Evolutionary conservation across 2,797 vertebrate genomes (phyloP), one percentile per base, ranked within the genome.

Genomic region (Hypotaenidia philippensis): DNA sequence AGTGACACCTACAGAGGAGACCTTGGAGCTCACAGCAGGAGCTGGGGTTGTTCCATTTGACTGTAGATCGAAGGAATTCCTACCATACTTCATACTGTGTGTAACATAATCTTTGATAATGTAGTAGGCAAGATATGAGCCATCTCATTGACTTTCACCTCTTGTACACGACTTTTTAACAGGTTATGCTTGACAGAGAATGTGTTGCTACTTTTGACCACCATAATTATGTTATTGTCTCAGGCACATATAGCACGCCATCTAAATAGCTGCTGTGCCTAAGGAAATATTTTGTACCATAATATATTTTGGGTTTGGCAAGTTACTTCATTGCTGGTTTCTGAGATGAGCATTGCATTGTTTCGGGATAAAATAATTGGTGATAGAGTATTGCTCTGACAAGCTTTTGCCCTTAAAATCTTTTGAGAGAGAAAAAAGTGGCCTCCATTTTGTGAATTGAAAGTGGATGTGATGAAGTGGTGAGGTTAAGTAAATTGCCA

Each of bases 1-100:
- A 95, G 60, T 96, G 92, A 89, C 89, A 92, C 92, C 89, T 75
- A 91, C n/a, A 31, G 89, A 91, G 94, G 74, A 82, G 91, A 83
- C 64, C 23, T 86, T 0, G 0, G 56, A 90, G 79, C 90, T 83
- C 26, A 0, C 86, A 50, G 82, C 74, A 65, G 83, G 84, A 90
- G 40, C 45, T 55, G 44, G 72, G 85, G 83, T 41, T 94, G 77
- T 41, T 96, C 77, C 77, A 61, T 84, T 81, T 80, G 83, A 8
- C 55, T 87, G 64, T 34, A 29, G 80, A 36, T 84, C 0, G 45
- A 69, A 83, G 87, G 82, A 80, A 80, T 83, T 79, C 70, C 52
- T 83, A n/a, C 60, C 0, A 7, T 47, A 83, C 83, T 76, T 94
- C 87, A 74, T 53, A 8, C 59, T 41, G 40, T 38, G 82, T 11